Base-by-base conservation (phyloP, 1,140 invertebrate species). In the Diploscapter pachys region DNA sequence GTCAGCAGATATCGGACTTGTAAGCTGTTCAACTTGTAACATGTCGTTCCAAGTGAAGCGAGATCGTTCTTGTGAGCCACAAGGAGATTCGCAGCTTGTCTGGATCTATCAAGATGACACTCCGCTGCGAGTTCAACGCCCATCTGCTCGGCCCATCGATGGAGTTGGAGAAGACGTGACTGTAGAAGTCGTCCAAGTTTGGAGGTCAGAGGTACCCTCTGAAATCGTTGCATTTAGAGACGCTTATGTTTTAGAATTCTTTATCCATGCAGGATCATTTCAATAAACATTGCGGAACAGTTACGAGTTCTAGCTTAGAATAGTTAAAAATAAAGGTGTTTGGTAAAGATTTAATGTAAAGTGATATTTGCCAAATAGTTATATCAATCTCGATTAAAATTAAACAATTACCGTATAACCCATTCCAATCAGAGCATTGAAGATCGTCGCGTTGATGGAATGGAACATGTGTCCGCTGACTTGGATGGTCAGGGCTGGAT, bases 391-490 rank as follows among this genome's bases (percentile, higher is more conserved):
- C 1, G 11, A 31, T 54, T 74, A n/a, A 31, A 73, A 77, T 75
- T 63, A 77, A 3, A 80, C 76, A 63, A 51, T n/a, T 48, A 9
- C 49, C 53, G 49, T 13, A 80, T 73, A 67, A 49, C 63, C 79
- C 69, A 4, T 81, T 80, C 0, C 85, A 4, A 91, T 87, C 31
- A 95, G 89, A 86, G 91, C 91, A 86, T 98, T 98, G 86, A 99
- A 96, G 64, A 94, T 91, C 51, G 80, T 79, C 31, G 77, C 73
- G 66, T 84, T 84, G 81, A 99, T 92, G 86, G 93, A 95, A 86
- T 98, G 94, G 86, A 99, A 98, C 48, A 98, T 89, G 85, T 98
- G 96, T 49, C 94, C 97, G 87, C 98, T 99, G 48, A 99, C 89
- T 86, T 99, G 96, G 81, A 99, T 98, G 8, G 96, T 99, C 48